Base-by-base conservation (phyloP, 37 sponge, comb jelly and placozoan species). In the Haliclona indistincta region DNA sequence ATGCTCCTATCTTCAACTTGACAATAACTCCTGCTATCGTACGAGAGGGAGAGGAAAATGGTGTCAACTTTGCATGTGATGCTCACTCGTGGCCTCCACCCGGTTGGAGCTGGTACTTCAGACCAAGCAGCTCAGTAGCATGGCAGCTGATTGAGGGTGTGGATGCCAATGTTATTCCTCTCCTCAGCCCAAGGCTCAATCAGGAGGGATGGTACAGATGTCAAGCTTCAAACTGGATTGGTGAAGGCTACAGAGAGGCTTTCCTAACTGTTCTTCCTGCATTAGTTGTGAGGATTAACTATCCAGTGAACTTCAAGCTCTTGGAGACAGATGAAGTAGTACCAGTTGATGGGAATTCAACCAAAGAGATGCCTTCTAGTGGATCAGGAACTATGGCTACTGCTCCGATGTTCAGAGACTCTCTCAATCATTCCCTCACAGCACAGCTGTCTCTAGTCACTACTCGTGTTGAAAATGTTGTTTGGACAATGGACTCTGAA, bases 181-280 rank as follows among this genome's bases (percentile, higher is more conserved):
- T 76, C 3, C 51, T 38, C 17, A 32, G 28, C 34, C 64, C 64
- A n/a, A 44, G 64, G 64, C 28, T 49, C 23, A 33, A 2, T 37
- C 30, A 74, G n/a, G 74, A 74, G 43, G 78, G 78, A 2, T 77
- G 78, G 78, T 77, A 77, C 56, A 44, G n/a, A 43, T 76, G 76
- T 44, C 49, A 76, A 32, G 76, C 76, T 0, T 63, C n/a, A 34
- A 76, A 76, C 64, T 38, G 43, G 42, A 32, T 44, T 64, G 76
- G 64, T 4, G 36, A 19, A 36, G 20, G 41, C 29, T 28, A 38
- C 11, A 35, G 64, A 63, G 34, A 45, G 22, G 76, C 38, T 22
- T 45, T 7, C 65, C 65, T 76, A 1, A 63, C 49, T 20, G 34
- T 76, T 25, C 64, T 76, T 17, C 51, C 64, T 40, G 56, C 40